Base-by-base conservation (phyloP, 2,113 vertebrate genomes). In the Dicerorhinus sumatrensis region DNA sequence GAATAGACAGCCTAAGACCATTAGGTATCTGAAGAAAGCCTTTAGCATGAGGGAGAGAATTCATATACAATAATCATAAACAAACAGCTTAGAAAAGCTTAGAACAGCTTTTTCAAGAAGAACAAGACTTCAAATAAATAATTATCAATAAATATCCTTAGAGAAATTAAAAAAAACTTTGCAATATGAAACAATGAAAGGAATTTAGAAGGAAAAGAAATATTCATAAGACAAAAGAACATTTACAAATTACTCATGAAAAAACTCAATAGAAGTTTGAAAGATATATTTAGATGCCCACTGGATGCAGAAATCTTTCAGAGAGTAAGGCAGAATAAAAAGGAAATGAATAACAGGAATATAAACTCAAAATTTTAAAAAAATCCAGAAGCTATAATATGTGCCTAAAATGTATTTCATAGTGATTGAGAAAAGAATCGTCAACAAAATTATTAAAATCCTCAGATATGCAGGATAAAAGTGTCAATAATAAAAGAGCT, bases 71-170 rank as follows among this genome's bases (percentile, higher is more conserved):
- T 31, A 48, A 54, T 54, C 48, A 54, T 6, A 8, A 42, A 63
- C 36, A 14, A 70, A 4, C 9, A 85, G 42, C 42, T 42, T 42
- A 39, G 39, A 39, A 39, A 39, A 39, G 39, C 39, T 81, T 81
- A 79, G n/a, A 46, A 46, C 6, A 72, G 14, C 6, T 42, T 87
- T 76, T 8, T 63, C 54, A 95, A 96, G n/a, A 65, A 77, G 11
- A 91, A 18, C 2, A 87, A 56, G 33, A 9, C 21, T 90, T 95
- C 67, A 69, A 93, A 87, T 67, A 90, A 85, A 33, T 51, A 75
- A 73, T 48, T 65, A 75, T 69, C 60, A 81, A 56, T 93, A 73
- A 79, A 60, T 51, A 13, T 3, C 25, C 33, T 82, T 82, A 56
- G n/a, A 87, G 65, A 73, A 56, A 16, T 54, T 48, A 18, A 33